Evolutionary conservation across 2,888 invertebrate genomes (phyloP), one percentile per base, ranked within the genome.

Genomic region (Nebria salina): DNA sequence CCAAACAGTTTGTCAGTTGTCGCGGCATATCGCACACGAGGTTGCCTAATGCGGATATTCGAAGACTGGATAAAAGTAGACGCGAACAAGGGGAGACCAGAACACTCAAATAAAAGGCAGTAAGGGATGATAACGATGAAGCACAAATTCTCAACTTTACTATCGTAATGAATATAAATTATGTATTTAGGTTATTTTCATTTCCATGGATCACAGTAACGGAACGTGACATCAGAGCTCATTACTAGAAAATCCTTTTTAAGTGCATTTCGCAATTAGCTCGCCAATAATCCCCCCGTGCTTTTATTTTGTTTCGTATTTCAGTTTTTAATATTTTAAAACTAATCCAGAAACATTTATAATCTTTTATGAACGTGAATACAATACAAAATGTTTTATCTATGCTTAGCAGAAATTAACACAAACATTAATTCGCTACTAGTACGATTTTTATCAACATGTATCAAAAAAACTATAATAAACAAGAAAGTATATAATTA

Each of bases 171-270:
- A 76, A 76, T 76, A 76, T 76, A 76, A 76, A 76, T 76, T 76
- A 76, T 76, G 76, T 76, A 76, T 76, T 76, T 76, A 41, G 76
- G 76, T 66, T 76, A 76, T 76, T 76, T 76, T 76, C 76, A 15
- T 76, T 76, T 64, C 25, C 26, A 25, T 20, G 42, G 76, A 65
- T n/a, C 54, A 54, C 54, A 11, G 54, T 13, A 54, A 54, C 13
- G 54, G 2, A 54, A 54, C 25, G 68, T n/a, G 26, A 68, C 20
- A 68, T 54, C 54, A 54, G 13, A 54, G 54, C 13, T 54, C 54
- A 13, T 11, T 54, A 54, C 54, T 54, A 54, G 2, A 7, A 11
- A 68, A 13, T 68, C 8, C 54, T 68, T 9, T 68, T 25, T 68
- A 68, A 25, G 25, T 68, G 26, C 68, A 68, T 11, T 68, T 54